Evolutionary conservation across 2,888 invertebrate species (phyloP), one percentile per base, ranked within the genome.

Genomic region (Scelioninae gen. 1): DNA sequence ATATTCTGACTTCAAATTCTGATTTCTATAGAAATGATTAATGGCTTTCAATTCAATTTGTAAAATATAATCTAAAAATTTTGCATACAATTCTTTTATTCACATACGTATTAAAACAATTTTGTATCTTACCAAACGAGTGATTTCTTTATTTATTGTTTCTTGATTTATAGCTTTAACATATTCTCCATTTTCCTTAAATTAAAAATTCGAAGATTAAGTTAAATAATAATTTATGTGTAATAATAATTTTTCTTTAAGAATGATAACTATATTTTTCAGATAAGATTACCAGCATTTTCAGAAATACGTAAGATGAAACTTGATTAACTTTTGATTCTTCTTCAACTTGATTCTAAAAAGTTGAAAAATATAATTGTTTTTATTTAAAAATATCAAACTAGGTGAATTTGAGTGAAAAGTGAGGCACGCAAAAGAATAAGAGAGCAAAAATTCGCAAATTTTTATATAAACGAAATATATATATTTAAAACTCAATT

Each of bases 231-330:
- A 38, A 49, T 15, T n/a, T 6, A 45, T 11, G 2, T n/a, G 4
- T 2, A 2, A 2, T 23, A 23, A 23, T 23, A 23, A 23, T 23
- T 23, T 23, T 23, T 2, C 4, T 23, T 4, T n/a, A n/a, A n/a
- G n/a, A 23, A 23, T 23, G 4, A 23, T 23, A 23, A 23, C 4
- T 23, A 23, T 23, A 23, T 23, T 23, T 23, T 23, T 23, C 4
- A 2, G 23, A 2, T 1, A 23, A 23, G 4, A 23, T 65, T 66
- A 66, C 66, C 66, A 66, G 53, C 43, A 66, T 53, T 43, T 66
- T 40, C 5, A 66, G n/a, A 31, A 55, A 40, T 5, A 66, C 66
- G 15, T 66, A 66, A 43, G 66, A 53, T 16, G 66, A 66, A 10
- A 55, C 34, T 31, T 66, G 66, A 15, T 15, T 40, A 5, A 29